A percentile compares a stretch with the other conserved stretches of the same genome.
Evolutionary conservation across 2,113 vertebrate genomes (phyloP).

Genomic region (Anhinga rufa): DNA sequence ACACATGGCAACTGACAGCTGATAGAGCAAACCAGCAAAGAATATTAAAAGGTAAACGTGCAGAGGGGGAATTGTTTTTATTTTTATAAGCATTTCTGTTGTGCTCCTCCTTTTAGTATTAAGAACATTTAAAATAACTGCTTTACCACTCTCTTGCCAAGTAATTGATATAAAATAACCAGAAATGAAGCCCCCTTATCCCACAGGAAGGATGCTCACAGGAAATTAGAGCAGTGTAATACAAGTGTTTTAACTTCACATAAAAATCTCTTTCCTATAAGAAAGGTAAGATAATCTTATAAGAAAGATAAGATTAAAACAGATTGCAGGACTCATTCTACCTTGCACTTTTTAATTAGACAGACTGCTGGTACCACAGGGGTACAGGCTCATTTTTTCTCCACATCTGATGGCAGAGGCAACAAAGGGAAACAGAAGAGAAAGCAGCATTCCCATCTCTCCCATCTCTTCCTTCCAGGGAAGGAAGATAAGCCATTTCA

Average conservation of each 20-base stretch:
- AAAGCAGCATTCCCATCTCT: neutral
- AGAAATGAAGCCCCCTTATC: neutral
- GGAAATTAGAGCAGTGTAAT: neutral
- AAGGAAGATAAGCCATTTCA: neutral
- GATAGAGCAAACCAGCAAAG: neutral
- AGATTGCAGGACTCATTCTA: slow-evolving; percentile 37
- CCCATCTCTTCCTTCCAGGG: neutral
- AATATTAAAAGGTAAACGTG: neutral
- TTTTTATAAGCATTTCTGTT: neutral
- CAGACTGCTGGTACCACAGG: neutral
- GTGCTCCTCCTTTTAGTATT: neutral
- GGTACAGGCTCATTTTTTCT: neutral
- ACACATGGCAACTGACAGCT: neutral
- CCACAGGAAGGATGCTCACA: neutral
- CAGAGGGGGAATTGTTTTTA: neutral
- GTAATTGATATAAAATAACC: neutral
- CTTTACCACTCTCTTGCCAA: neutral
- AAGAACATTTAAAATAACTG: neutral
- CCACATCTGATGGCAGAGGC: neutral
- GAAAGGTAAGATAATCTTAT: no score
- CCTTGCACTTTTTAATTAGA: slow-evolving; percentile 48
- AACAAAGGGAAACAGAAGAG: neutral
- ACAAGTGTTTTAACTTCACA: neutral
- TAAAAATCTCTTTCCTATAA: neutral
- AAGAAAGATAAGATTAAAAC: neutral